Evolutionary conservation across 1,140 invertebrate species (phyloP), one percentile per base, ranked within the genome.

Genomic region (Whitmania pigra): DNA sequence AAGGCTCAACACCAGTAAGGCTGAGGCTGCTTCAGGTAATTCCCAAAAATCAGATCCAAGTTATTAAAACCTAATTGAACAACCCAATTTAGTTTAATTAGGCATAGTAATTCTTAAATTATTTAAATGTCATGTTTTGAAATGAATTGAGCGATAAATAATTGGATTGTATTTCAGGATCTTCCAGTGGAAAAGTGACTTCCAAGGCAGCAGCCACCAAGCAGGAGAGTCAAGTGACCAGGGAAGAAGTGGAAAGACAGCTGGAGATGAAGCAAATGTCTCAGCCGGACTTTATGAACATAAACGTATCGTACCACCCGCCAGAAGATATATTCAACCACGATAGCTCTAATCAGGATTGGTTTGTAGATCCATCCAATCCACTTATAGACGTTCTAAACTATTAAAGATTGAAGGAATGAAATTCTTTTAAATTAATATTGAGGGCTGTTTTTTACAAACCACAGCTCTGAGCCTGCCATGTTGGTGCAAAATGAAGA

Each of bases 401-500:
- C 22, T 22, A 63, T 63, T 22, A 22, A 13, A 63, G 22, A 9
- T 25, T 63, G 57, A 31, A 63, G 29, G 5, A 13, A 63, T 63
- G 7, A 63, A 25, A 63, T 31, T 63, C 22, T 63, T 20, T 13
- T 63, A 11, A 63, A 25, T 63, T 31, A 13, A 63, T 63, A 63
- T 63, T 63, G 29, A 63, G 57, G 22, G 29, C 11, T 63, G 29
- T 63, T 63, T 63, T 63, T 63, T 63, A 63, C 57, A 63, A 63
- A 25, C 29, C 18, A 13, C 22, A 63, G 57, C 29, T 63, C 57
- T 63, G 57, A 63, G 29, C 22, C 57, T 63, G 57, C 57, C 22
- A 63, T 63, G 57, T 25, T 63, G 57, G 29, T 63, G 22, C 57
- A 63, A 63, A 63, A 63, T 63, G 57, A 63, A 63, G 57, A 63